These are phyloP conservation scores for Resseliella maxima DNA, from an alignment of 2,888 invertebrate species.

Conservation along the genomic window DNA sequence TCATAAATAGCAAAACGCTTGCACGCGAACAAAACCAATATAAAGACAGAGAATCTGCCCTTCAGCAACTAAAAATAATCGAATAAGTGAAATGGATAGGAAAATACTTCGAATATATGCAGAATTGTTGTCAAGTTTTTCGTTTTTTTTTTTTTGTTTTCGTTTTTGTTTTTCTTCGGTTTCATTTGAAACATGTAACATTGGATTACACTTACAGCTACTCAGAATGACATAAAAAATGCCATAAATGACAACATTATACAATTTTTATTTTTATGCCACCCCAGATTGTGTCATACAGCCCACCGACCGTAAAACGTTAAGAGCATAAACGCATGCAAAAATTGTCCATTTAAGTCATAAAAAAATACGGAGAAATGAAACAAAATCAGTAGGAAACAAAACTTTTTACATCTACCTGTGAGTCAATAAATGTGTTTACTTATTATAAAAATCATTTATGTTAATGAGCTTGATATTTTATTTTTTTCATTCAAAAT, in stretches of 20 bases:
- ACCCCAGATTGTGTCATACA: conserved; percentile 10
- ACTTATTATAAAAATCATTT: conserved; percentile 1
- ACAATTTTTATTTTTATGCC: conserved; percentile 41
- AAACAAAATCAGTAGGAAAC: not conserved
- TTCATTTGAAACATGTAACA: not conserved
- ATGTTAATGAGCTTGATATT: conserved; percentile 9
- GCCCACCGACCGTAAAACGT: not conserved
- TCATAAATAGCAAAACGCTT: conserved; percentile 12
- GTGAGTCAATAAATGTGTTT: conserved; percentile 34
- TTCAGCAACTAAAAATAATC: conserved; percentile 41
- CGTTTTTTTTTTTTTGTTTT: not conserved
- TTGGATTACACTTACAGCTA: conserved; percentile 38
- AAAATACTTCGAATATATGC: conserved; percentile 39
- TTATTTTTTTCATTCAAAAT: not conserved
- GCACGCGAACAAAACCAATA: conserved; percentile 8
- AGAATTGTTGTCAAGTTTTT: not conserved
- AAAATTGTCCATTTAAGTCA: conserved; percentile 1
- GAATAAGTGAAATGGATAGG: conserved; percentile 41
- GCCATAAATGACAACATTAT: conserved; percentile 47
- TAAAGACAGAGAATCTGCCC: conserved; percentile 30
- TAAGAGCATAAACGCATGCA: conserved; percentile 31
- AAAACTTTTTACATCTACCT: not conserved
- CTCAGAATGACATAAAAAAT: conserved; percentile 25
- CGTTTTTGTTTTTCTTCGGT: not conserved
- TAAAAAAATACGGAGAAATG: not conserved